Percentiles rank a stretch among this genome's conserved stretches.
Conservation (phyloP, 1,140 invertebrate species). For the Thereuonema tuberculata region DNA sequence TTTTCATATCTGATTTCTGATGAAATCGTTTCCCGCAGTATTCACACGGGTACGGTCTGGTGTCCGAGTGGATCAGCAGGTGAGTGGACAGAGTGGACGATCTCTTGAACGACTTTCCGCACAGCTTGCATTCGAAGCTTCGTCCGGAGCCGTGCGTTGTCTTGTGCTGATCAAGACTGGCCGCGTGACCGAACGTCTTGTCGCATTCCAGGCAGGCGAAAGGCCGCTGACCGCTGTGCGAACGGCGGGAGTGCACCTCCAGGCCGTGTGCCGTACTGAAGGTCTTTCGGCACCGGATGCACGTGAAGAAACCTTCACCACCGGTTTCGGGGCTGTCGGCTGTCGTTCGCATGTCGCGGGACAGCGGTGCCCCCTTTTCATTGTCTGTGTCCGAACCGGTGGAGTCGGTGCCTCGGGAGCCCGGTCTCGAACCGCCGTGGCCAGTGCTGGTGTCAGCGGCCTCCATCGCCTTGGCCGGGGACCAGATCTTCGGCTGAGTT, state of each 20-base stretch:
- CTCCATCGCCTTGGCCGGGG: constrained; percentile 10
- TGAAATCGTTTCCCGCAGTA: constrained; percentile 97
- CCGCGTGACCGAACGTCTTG: constrained; percentile 37
- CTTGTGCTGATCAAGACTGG: constrained; percentile 34
- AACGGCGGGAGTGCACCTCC: constrained; percentile 79
- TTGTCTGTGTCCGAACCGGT: constrained; percentile 16
- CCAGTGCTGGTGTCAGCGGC: constrained; percentile 13
- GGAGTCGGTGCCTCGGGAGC: constrained; percentile 11
- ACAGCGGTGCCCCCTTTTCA: background rate
- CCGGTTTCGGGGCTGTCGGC: constrained; percentile 28
- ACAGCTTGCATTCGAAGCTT: constrained; percentile 39
- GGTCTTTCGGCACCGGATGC: constrained; percentile 94
- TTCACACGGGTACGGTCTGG: constrained; percentile 85
- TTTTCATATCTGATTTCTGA: constrained; percentile 99
- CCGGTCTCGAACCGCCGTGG: constrained; percentile 10
- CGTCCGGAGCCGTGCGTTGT: constrained; percentile 34
- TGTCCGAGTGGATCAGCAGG: constrained; percentile 95
- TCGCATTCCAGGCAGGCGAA: constrained; percentile 37
- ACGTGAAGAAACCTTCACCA: constrained; percentile 72
- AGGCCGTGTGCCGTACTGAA: constrained; percentile 88
- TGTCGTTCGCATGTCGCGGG: constrained; percentile 12
- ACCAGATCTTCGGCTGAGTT: constrained; percentile 12
- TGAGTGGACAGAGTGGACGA: constrained; percentile 96
- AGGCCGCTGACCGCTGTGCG: constrained; percentile 41
- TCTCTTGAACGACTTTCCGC: constrained; percentile 47